Conservation (phyloP, 2,797 vertebrate species). For the Thripadectes ignobilis region DNA sequence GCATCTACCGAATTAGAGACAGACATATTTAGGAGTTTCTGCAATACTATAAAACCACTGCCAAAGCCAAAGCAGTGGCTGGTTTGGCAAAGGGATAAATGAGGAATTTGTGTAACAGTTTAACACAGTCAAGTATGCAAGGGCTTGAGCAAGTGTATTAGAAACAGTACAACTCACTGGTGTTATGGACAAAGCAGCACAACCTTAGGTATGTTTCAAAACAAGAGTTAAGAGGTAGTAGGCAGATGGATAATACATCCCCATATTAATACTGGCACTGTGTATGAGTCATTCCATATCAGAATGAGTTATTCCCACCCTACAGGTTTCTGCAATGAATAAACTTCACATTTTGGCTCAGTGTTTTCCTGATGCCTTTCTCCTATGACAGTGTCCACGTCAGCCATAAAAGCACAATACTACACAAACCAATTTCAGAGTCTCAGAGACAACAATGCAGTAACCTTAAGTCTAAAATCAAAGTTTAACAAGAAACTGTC, state of each 20-base stretch:
- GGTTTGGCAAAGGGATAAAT: not conserved
- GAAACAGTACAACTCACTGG: not conserved
- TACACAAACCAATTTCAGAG: not conserved
- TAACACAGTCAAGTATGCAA: not conserved
- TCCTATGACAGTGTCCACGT: fast-evolving
- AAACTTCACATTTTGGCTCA: not conserved
- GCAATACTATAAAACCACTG: not conserved
- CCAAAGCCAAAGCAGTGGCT: not conserved
- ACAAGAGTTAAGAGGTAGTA: not conserved
- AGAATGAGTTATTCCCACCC: not conserved
- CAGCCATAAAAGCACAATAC: not conserved
- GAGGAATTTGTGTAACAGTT: not conserved
- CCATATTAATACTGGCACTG: not conserved
- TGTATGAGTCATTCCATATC: not conserved
- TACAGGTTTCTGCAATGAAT: not conserved
- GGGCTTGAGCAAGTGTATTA: not conserved
- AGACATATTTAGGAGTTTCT: not conserved
- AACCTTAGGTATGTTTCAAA: not conserved
- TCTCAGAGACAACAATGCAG: not conserved
- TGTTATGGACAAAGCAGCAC: not conserved
- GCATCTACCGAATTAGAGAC: not conserved
- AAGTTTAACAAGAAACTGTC: not conserved
- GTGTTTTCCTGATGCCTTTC: not conserved
- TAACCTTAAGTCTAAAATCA: not conserved
- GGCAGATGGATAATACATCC: not conserved